Percentiles rank a stretch among this genome's conserved stretches.
These are phyloP conservation scores for Brachyopa scutellaris DNA, from an alignment of 2,888 invertebrate genomes.

Conservation along the genomic window DNA sequence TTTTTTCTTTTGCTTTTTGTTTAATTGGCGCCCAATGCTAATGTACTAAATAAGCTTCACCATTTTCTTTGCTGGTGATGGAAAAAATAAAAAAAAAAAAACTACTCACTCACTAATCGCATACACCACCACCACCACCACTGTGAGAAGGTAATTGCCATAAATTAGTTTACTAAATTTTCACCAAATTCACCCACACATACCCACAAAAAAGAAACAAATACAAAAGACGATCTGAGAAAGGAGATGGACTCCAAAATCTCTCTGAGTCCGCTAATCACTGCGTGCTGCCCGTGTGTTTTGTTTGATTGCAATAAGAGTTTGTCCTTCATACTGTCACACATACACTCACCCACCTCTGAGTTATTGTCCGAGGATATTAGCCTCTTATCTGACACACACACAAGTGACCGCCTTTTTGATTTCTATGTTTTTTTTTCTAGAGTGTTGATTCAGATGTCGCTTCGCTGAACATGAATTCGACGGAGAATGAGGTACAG, in stretches of 20 bases:
- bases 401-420: background rate
- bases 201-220: slow-evolving; percentile 8
- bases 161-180: slow-evolving; percentile 34
- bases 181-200: slow-evolving; percentile 15
- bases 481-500: slow-evolving; percentile 87
- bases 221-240: slow-evolving; percentile 27
- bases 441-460: slow-evolving; percentile 94
- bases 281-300: slow-evolving; percentile 64
- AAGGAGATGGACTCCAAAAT: slow-evolving; percentile 1
- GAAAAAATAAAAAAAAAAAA: slow-evolving; percentile 14
- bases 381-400: too few species aligned
- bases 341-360: slow-evolving; percentile 32
- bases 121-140: slow-evolving; percentile 48
- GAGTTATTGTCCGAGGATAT: background rate
- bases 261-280: slow-evolving; percentile 44
- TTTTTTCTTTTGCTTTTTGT: slow-evolving; percentile 29
- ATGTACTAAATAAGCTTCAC: slow-evolving; percentile 50
- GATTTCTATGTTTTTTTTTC: slow-evolving; percentile 62
- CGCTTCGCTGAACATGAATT: slow-evolving; percentile 88
- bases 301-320: slow-evolving; percentile 56
- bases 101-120: slow-evolving; percentile 46
- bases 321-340: slow-evolving; percentile 55
- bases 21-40: slow-evolving; percentile 17
- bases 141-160: slow-evolving; percentile 65
- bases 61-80: slow-evolving; percentile 18